Conservation (phyloP, 2,888 invertebrate species). For the Buathra laborator region DNA sequence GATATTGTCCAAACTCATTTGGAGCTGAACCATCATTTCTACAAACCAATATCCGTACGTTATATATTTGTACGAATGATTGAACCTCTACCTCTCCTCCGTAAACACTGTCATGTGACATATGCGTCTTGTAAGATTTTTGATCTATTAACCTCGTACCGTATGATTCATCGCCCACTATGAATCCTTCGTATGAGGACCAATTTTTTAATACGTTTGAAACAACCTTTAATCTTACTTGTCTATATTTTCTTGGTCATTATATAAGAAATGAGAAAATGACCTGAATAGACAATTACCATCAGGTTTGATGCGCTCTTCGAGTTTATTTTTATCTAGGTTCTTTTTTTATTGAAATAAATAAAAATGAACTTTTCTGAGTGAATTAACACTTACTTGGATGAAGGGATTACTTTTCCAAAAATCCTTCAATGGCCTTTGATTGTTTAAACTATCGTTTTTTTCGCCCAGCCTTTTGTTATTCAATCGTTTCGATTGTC, state of each 20-base stretch:
- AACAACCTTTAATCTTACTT: too few species aligned
- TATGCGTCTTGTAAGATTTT: background rate
- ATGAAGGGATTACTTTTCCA: too few species aligned
- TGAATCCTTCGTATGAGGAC: background rate
- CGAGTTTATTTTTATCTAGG: background rate
- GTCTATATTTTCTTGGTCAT: too few species aligned
- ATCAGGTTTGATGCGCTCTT: background rate
- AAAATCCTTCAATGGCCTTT: too few species aligned
- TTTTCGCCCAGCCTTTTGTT: too few species aligned
- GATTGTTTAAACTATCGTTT: too few species aligned
- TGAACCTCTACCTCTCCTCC: conserved; percentile 24
- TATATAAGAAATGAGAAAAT: background rate
- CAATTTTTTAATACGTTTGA: background rate
- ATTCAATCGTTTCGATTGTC: too few species aligned
- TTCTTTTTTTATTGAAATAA: too few species aligned
- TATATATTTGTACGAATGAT: conserved; percentile 19
- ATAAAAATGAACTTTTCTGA: background rate
- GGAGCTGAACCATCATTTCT: background rate
- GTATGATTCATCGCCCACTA: background rate
- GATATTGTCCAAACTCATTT: background rate
- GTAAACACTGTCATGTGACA: conserved; percentile 28
- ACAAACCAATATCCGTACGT: conserved; percentile 1
- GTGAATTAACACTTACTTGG: background rate
- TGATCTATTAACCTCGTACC: background rate
- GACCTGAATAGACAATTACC: conserved; percentile 3